Base-by-base conservation (phyloP, 2,113 vertebrate species). In the Gobio gobio region DNA sequence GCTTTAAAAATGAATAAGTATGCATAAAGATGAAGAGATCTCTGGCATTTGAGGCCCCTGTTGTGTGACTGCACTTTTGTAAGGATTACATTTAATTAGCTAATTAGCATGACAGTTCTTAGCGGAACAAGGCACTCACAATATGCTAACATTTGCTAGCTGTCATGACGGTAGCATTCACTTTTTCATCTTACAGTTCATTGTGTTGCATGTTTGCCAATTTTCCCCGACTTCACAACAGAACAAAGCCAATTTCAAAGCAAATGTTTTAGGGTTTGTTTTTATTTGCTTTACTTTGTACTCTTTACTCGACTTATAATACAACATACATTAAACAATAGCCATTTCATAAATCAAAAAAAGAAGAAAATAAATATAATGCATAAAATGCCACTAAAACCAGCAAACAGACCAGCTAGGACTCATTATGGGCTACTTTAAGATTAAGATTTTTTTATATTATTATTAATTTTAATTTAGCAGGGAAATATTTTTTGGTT, bases 71-170 rank as follows among this genome's bases (percentile, higher is more conserved):
- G 59, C 78, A 82, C 76, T 66, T 85, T 82, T 82, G 54, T 74
- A 80, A 58, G 49, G 47, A 56, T 63, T 26, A 49, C 14, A 78
- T 87, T 86, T 88, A 90, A 86, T 87, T 87, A 86, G 82, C 78
- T 86, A 84, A 90, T 88, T 88, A 87, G 83, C 72, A 84, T 83
- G 85, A 84, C 58, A 56, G 61, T 45, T 76, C 58, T 18, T 74
- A 80, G 59, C 59, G 29, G 63, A 83, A 54, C 58, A 75, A n/a
- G 49, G 51, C n/a, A 10, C 36, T 64, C 7, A 29, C 40, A 82
- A 82, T 58, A 83, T 33, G 70, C 70, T 40, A 84, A 61, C 78
- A 82, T 82, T 64, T 63, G 84, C 51, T 82, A 58, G 76, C 47
- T 61, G 83, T 45, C 83, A 77, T 12, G 16, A 64, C 0, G 10